phyloP scores from a whole-genome alignment of 2,113 vertebrate species.

The Tursiops truncatus region DNA sequence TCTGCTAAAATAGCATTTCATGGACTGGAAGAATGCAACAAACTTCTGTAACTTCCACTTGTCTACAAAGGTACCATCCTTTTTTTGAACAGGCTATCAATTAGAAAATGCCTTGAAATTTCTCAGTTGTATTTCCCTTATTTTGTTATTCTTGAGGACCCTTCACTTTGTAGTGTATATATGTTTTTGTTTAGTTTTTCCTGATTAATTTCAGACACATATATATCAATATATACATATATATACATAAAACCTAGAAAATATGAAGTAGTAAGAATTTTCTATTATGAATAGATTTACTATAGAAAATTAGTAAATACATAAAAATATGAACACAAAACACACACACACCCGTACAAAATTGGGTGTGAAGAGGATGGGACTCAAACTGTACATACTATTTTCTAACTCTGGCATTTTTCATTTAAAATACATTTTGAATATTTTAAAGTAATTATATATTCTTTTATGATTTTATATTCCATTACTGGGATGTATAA shows the following conservation, averaged over 20 bases:
- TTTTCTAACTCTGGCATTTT: not conserved
- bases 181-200: not conserved
- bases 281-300: not conserved
- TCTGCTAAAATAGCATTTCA: not conserved
- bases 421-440: not conserved
- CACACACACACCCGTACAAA: not conserved
- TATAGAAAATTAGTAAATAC: not conserved
- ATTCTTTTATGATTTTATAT: not conserved
- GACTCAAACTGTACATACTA: not conserved
- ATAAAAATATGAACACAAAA: not conserved
- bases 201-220: not conserved
- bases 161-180: not conserved
- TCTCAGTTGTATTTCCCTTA: not conserved
- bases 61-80: not conserved
- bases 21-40: not conserved
- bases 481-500: not conserved
- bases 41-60: not conserved
- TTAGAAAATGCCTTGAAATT: not conserved
- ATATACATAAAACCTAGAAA: not conserved
- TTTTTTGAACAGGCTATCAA: not conserved
- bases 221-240: not conserved
- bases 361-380: not conserved
- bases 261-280: not conserved
- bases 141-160: not conserved
- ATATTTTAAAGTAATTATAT: not conserved